phyloP scores from a whole-genome alignment of 2,797 vertebrate genomes.

The Malurus splendens region DNA sequence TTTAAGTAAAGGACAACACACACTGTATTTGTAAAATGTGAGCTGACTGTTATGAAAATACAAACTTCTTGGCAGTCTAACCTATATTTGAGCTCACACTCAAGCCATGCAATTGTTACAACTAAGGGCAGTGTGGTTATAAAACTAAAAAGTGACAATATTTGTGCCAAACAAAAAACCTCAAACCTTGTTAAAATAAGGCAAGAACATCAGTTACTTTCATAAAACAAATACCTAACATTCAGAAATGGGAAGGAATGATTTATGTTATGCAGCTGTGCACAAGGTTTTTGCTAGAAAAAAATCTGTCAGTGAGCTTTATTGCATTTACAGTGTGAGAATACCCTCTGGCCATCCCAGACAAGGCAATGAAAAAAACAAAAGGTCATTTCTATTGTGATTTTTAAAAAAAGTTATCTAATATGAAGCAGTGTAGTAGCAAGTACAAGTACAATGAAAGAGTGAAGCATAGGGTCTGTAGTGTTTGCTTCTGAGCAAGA shows the following conservation, averaged over 20 bases:
- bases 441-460: slow-evolving; percentile 4
- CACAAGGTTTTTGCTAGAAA: slow-evolving; percentile 57
- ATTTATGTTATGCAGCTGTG: slow-evolving; percentile 63
- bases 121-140: not conserved
- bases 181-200: slow-evolving; percentile 51
- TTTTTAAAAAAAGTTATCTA: not conserved
- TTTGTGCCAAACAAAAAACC: slow-evolving; percentile 36
- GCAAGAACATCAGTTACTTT: slow-evolving; percentile 41
- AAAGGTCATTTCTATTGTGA: slow-evolving; percentile 42
- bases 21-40: not conserved
- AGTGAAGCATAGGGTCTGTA: not conserved
- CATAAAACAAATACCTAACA: slow-evolving; percentile 47
- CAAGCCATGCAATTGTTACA: not conserved
- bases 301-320: slow-evolving; percentile 33
- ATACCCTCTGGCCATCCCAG: slow-evolving; percentile 4
- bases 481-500: not conserved
- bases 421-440: slow-evolving; percentile 13
- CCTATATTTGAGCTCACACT: not conserved
- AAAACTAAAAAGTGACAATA: slow-evolving; percentile 25
- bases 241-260: slow-evolving; percentile 43
- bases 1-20: not conserved
- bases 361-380: slow-evolving; percentile 22
- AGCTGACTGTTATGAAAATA: slow-evolving; percentile 16
- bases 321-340: slow-evolving; percentile 38
- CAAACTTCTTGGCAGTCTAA: slow-evolving; percentile 11